Conservation (phyloP, 2,113 vertebrate genomes). For the Myocastor coypus region DNA sequence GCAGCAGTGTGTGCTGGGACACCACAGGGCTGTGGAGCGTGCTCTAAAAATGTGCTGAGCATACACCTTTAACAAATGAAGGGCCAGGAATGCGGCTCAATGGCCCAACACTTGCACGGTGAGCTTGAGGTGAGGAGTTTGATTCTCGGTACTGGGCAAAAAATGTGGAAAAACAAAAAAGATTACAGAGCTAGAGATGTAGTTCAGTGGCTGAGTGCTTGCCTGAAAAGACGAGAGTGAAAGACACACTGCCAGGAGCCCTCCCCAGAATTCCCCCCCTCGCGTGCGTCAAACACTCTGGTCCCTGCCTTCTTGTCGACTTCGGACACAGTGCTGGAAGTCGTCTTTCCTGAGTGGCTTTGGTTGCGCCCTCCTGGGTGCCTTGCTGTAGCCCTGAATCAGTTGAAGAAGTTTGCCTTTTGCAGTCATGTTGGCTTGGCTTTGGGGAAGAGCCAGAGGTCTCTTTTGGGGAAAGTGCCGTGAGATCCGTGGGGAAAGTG, state of each 20-base stretch:
- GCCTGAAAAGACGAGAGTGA: neutral
- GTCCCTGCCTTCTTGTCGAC: neutral
- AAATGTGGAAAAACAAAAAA: too few relatives aligned
- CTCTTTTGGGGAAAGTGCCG: accelerated
- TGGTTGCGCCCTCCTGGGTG: neutral
- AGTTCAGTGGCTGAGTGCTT: neutral
- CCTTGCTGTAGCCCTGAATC: neutral
- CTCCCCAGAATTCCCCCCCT: neutral
- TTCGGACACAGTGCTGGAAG: neutral
- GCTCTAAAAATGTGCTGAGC: neutral
- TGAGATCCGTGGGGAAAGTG: neutral
- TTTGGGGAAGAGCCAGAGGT: neutral
- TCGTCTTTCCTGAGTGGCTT: neutral
- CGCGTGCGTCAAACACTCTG: neutral
- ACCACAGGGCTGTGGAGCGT: neutral
- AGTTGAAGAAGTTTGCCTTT: neutral
- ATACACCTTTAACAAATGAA: neutral
- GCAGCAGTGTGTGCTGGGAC: neutral
- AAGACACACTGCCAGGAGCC: neutral
- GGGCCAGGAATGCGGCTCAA: neutral
- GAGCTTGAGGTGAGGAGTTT: neutral
- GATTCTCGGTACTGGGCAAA: too few relatives aligned
- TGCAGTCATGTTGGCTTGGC: neutral
- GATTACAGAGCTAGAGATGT: neutral
- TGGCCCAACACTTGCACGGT: neutral